Conservation (phyloP, 1,140 invertebrate genomes). For the Paraescarpia echinospica region DNA sequence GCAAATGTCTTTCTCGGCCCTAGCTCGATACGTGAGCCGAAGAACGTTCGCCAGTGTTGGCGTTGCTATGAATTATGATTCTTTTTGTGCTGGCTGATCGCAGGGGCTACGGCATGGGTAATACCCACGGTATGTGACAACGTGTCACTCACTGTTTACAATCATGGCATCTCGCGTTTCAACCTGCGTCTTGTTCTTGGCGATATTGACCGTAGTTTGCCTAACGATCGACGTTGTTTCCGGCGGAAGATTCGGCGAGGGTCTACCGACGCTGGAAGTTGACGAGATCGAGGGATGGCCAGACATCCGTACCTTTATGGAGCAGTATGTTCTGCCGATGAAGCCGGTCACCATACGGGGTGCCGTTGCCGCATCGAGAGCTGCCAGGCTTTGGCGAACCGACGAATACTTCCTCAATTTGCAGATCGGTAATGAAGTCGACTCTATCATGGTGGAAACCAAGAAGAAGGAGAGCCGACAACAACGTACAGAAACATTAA, state of each 20-base stretch:
- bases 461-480: conserved; percentile 51
- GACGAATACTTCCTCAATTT: conserved; percentile 49
- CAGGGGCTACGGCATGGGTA: no score
- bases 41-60: neutral
- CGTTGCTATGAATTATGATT: neutral
- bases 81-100: neutral
- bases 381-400: conserved; percentile 45
- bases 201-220: neutral
- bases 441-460: conserved; percentile 44
- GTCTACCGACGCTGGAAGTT: conserved; percentile 35
- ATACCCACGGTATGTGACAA: neutral
- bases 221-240: neutral
- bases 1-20: neutral
- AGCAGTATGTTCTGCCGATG: conserved; percentile 39
- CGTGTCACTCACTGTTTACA: neutral
- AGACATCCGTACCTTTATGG: conserved; percentile 40
- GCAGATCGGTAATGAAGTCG: conserved; percentile 16
- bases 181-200: neutral
- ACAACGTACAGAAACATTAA: conserved; percentile 36
- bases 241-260: conserved; percentile 35
- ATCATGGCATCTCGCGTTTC: neutral
- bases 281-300: conserved; percentile 43
- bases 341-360: conserved; percentile 46
- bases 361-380: conserved; percentile 43
- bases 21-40: neutral